phyloP scores from a whole-genome alignment of 2,797 vertebrate species.

The Odontamblyopus lacepedii region DNA sequence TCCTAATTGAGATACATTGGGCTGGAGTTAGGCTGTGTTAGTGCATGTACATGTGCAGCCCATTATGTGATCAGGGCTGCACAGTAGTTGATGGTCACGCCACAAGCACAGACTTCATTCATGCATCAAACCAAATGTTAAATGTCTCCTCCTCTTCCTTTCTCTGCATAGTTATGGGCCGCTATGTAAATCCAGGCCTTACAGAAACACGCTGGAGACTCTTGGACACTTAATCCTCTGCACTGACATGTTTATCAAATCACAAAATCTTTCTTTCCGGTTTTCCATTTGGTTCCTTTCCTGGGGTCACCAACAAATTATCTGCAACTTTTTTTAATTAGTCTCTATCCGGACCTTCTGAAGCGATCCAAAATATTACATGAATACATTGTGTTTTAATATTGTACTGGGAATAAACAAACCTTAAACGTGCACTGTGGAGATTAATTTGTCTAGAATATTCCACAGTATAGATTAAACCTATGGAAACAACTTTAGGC shows the following conservation, averaged over 20 bases:
- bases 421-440: too few relatives aligned
- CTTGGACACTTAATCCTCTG: slow-evolving; percentile 9
- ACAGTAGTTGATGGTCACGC: slow-evolving; percentile 19
- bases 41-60: neutral
- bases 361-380: too few relatives aligned
- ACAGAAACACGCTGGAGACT: neutral
- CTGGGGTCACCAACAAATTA: neutral
- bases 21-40: neutral
- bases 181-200: slow-evolving; percentile 10
- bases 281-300: neutral
- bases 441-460: too few relatives aligned
- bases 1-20: neutral
- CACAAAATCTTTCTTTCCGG: neutral
- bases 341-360: neutral
- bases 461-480: too few relatives aligned
- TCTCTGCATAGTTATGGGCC: slow-evolving; percentile 7
- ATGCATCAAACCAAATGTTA: slow-evolving; percentile 6
- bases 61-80: slow-evolving; percentile 17
- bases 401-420: too few relatives aligned
- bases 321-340: neutral
- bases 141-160: slow-evolving; percentile 7
- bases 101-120: slow-evolving; percentile 2
- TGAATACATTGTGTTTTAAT: too few relatives aligned
- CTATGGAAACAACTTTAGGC: too few relatives aligned
- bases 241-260: neutral